A percentile compares a stretch with the other conserved stretches of the same genome.
phyloP scores from a whole-genome alignment of 1,140 invertebrate genomes.

The Apis dorsata region DNA sequence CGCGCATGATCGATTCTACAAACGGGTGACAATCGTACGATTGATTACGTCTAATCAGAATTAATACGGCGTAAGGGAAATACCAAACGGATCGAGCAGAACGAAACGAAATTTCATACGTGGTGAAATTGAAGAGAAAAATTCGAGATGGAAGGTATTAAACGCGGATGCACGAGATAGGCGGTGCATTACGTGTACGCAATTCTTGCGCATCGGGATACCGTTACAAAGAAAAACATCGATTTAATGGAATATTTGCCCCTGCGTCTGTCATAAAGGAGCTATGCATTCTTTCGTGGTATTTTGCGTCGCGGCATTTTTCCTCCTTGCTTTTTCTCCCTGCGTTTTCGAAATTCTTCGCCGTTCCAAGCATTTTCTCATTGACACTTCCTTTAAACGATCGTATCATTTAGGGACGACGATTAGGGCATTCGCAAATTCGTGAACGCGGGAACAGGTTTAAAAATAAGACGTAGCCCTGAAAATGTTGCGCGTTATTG shows the following conservation, averaged over 20 bases:
- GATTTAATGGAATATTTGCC: conserved; percentile 44
- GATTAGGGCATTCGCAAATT: conserved; percentile 56
- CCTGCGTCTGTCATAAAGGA: conserved; percentile 25
- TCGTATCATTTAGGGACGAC: conserved; percentile 1
- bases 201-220: conserved; percentile 1
- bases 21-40: background rate
- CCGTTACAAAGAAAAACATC: conserved; percentile 45
- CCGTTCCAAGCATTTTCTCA: background rate
- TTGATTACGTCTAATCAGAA: background rate
- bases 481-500: conserved; percentile 52
- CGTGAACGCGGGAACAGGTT: conserved; percentile 58
- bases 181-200: conserved; percentile 34
- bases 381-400: background rate
- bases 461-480: conserved; percentile 63
- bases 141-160: background rate
- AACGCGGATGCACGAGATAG: conserved; percentile 25
- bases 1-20: background rate
- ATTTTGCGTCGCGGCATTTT: conserved; percentile 5
- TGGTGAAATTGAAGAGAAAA: background rate
- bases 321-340: background rate
- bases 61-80: background rate
- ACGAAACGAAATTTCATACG: conserved; percentile 12
- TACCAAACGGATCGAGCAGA: conserved; percentile 24
- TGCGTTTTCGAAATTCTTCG: background rate
- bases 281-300: conserved; percentile 14